Base-by-base conservation (phyloP, 2,113 vertebrate genomes). In the Xenus cinereus region DNA sequence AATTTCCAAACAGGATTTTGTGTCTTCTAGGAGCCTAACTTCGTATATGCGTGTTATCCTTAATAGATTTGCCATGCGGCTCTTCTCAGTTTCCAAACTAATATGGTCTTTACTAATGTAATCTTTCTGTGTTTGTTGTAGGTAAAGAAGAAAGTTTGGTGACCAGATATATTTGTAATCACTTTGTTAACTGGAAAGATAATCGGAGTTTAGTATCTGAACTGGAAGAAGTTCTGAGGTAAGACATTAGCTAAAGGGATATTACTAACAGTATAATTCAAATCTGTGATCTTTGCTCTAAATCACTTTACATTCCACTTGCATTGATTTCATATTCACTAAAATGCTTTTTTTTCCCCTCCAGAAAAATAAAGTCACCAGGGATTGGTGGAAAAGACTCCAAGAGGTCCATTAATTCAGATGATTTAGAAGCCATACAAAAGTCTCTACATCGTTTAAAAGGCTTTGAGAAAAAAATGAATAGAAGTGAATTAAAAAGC, bases 401-500 rank as follows among this genome's bases (percentile, higher is more conserved):
- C 93, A 96, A 95, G 92, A 95, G 93, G 82, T 93, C 81, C 78
- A 94, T 97, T 93, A 86, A 95, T 82, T 96, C 88, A 43, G 76
- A 89, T 84, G 74, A 94, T 95, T 94, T 96, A 96, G 87, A 95
- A 91, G 93, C 68, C 76, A 48, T 95, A 87, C 86, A 95, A 84
- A 97, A 92, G 54, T 93, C 77, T 87, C 89, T 97, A 48, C 71
- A 78, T 67, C 46, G 5, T 87, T 96, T 96, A 82, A 96, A 95
- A 94, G 72, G 59, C 77, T 94, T 92, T 46, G 92, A 95, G 90
- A 72, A 93, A 87, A 89, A 97, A 93, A 81, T 95, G 91, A 97
- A 94, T 95, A 95, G 57, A 92, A 95, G 85, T 95, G 95, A 96
- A 95, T 95, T 95, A 68, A 96, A 96, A 91, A 95, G 90, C 91